Evolutionary conservation across 2,888 invertebrate species (phyloP).

Genomic region (Pristionchus japonicus): DNA sequence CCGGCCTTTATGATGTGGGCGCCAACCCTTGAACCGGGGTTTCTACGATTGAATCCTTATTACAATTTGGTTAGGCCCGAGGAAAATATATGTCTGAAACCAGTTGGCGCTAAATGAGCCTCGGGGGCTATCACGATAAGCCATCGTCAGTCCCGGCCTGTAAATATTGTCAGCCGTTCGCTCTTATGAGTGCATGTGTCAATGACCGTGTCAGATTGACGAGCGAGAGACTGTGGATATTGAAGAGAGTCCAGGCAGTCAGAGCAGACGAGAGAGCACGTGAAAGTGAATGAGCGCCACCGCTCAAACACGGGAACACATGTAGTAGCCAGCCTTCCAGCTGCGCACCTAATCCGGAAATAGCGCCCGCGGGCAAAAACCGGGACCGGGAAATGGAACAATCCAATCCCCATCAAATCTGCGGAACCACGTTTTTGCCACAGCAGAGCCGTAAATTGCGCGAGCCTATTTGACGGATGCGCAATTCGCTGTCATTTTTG

Average conservation of each 20-base stretch:
- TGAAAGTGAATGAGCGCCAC: neutral
- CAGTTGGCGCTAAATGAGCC: neutral
- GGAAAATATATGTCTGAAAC: neutral
- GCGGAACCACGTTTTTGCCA: conserved; percentile 19
- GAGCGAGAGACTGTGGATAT: neutral
- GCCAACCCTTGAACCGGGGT: neutral
- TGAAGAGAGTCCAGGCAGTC: neutral
- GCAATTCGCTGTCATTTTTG: conserved; percentile 22
- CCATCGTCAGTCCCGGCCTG: neutral
- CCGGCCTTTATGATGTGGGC: neutral
- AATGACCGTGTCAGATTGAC: neutral
- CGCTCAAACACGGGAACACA: conserved; percentile 14
- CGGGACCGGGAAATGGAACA: conserved; percentile 12
- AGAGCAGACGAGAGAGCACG: neutral
- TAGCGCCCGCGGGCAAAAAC: neutral
- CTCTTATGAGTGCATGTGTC: conserved; percentile 22
- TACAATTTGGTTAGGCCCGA: neutral
- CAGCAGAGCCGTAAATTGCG: conserved; percentile 32
- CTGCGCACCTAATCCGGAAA: conserved; percentile 11
- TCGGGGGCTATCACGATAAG: neutral
- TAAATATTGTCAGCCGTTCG: conserved; percentile 24
- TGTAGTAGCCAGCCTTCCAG: neutral
- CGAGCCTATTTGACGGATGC: conserved; percentile 42
- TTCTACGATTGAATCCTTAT: no score
- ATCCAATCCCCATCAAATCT: neutral